Base-by-base conservation (phyloP, 2,888 invertebrate species). In the Liodrosophila aerea region DNA sequence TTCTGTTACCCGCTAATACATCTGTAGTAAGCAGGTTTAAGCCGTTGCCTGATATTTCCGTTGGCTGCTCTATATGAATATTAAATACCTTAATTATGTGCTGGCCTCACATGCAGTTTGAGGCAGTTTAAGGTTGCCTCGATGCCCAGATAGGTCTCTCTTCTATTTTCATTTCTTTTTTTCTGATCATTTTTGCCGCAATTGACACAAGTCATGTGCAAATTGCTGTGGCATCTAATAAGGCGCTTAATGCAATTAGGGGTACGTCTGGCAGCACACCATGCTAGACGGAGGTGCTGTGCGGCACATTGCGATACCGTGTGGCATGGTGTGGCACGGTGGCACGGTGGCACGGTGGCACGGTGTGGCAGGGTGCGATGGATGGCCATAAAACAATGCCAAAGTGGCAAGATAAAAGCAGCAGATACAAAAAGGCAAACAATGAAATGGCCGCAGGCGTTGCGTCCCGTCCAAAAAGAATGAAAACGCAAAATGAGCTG, bases 201-300 rank as follows among this genome's bases (percentile, higher is more conserved):
- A 73, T 78, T 73, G 78, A 74, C 73, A 66, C 56, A 71, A 68
- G 65, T 57, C 62, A 72, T 64, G 73, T 71, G 76, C 61, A 76
- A 77, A 77, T 76, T 76, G 74, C 81, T 74, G 62, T 66, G 72
- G 53, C 72, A 80, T 76, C 71, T 80, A 80, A 72, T 76, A 80
- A 80, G 76, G 59, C 68, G 64, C 69, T 80, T 77, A 80, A 80
- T 74, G 81, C 74, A 77, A 76, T 80, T 80, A 74, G 33, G 50
- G 40, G 44, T 18, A 1, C 3, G 44, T 22, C 22, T 13, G 5
- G 5, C 8, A 22, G 5, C 8, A 22, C 7, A 0, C 30, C 4
- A 2, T 11, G 12, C 8, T 29, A 22, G 34, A 22, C 22, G 22
- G 22, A 22, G 11, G 7, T 15, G 2, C 8, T n/a, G 8, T 33